Evolutionary conservation across 1,140 invertebrate species (phyloP), one percentile per base, ranked within the genome.

Genomic region (Nebria ingens): DNA sequence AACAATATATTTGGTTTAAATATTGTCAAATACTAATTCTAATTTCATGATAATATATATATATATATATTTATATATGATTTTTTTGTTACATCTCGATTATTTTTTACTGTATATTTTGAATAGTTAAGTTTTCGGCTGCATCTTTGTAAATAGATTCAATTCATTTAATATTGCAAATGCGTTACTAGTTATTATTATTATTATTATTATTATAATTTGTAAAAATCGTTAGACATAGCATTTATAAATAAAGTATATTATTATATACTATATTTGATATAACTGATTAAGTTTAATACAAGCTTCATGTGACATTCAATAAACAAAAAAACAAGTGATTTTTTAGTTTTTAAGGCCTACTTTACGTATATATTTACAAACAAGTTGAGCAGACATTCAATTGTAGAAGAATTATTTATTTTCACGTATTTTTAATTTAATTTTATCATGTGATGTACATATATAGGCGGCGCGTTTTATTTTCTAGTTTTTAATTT

Each of bases 71-170:
- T n/a, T n/a, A n/a, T n/a, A n/a, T n/a, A n/a, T n/a, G n/a, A n/a
- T n/a, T n/a, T n/a, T n/a, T n/a, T n/a, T n/a, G n/a, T 49, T 6
- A 49, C 19, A 21, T 51, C 21, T 51, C 50, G 40, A 45, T 45
- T 45, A 45, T 45, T 45, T 45, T 45, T 4, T 45, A 11, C 4
- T 45, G 4, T 45, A 17, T 17, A 12, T 45, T 45, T 12, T 45
- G 15, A 45, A 4, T 11, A 12, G 9, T 9, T 11, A 12, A 11
- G 40, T 45, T 17, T 17, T 45, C 29, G 58, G 60, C 62, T 65
- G 64, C 66, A 69, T 69, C 65, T 69, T 68, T 69, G 66, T 67
- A 65, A 64, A 67, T 68, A 64, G 3, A 45, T 17, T 17, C 6
- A 6, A 12, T 11, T 45, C 40, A 17, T 45, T 34, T 45, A 11